Conservation (phyloP, 2,797 vertebrate species). For the Pipistrellus kuhlii region DNA sequence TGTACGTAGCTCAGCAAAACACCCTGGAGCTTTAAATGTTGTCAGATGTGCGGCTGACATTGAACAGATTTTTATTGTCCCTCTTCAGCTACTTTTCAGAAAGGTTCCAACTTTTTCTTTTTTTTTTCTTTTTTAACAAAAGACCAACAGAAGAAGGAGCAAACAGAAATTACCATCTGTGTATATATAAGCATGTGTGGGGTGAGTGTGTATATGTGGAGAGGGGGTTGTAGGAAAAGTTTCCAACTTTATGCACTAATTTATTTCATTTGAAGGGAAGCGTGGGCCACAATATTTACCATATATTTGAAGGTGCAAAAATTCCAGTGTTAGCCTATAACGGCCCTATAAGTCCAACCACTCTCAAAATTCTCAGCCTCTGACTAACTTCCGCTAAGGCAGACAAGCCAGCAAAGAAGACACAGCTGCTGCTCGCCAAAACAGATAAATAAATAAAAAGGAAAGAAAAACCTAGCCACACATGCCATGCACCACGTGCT, state of each 20-base stretch:
- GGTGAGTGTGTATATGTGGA: background rate
- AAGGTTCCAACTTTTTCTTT: constrained; percentile 17
- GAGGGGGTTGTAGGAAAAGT: background rate
- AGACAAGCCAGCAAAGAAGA: constrained; percentile 40
- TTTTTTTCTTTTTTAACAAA: constrained; percentile 37
- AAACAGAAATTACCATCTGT: background rate
- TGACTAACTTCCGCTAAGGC: background rate
- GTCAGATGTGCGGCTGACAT: background rate
- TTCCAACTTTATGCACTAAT: background rate
- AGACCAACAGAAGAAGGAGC: background rate
- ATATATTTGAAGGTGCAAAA: background rate
- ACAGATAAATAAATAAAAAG: background rate
- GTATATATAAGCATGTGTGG: background rate
- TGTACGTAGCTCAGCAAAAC: background rate
- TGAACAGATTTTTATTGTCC: constrained; percentile 24
- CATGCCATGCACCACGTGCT: background rate
- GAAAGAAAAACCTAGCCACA: background rate
- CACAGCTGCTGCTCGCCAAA: background rate
- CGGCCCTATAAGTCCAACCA: background rate
- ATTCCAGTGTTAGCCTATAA: background rate
- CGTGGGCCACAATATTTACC: background rate
- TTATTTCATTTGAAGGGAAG: constrained; percentile 22
- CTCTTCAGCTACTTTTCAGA: constrained; percentile 24
- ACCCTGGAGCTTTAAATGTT: background rate
- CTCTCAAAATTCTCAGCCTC: constrained; percentile 38